Evolutionary conservation across 2,797 vertebrate species (phyloP), one percentile per base, ranked within the genome.

Genomic region (Acipenser oxyrinchus): DNA sequence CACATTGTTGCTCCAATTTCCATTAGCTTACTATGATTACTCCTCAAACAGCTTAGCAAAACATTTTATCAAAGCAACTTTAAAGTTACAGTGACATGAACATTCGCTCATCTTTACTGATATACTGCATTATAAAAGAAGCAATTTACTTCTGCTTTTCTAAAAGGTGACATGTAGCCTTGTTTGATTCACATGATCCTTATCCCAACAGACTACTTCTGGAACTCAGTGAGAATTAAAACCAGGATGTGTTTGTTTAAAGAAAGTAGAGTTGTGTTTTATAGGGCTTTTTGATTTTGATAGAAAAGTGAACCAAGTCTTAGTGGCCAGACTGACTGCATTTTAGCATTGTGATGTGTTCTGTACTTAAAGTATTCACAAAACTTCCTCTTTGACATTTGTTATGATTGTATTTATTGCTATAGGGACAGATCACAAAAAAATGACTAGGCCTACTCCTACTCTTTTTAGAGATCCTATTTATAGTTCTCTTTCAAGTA

Each of bases 1-100:
- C 83, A 83, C 76, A 84, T 84, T 86, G 82, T 83, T 88, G 78
- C 84, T 83, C 87, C 82, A 85, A 86, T 88, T 88, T 83, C 83
- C 87, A 51, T 48, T 51, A 23, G 59, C 58, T 11, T 48, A 50
- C 6, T 6, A 51, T 60, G 8, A 50, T 61, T 67, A 10, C 50
- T 5, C 52, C 18, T 53, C 12, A 23, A 13, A 11, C 10, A 15
- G 11, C 6, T 10, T 9, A 15, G 9, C 8, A 37, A 62, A 12
- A 62, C 60, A 23, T 10, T 7, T 62, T 37, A 48, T 62, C 15
- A 62, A 18, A 62, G 60, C 18, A 23, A n/a, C 23, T 62, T 62
- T 6, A 37, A 62, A 37, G 8, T 62, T 8, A 62, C n/a, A 48
- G 48, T 9, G 15, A 7, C 4, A 37, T 37, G 23, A 37, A 37